Evolutionary conservation across 2,113 vertebrate genomes (phyloP).

Genomic region (Dipodomys ordii): DNA sequence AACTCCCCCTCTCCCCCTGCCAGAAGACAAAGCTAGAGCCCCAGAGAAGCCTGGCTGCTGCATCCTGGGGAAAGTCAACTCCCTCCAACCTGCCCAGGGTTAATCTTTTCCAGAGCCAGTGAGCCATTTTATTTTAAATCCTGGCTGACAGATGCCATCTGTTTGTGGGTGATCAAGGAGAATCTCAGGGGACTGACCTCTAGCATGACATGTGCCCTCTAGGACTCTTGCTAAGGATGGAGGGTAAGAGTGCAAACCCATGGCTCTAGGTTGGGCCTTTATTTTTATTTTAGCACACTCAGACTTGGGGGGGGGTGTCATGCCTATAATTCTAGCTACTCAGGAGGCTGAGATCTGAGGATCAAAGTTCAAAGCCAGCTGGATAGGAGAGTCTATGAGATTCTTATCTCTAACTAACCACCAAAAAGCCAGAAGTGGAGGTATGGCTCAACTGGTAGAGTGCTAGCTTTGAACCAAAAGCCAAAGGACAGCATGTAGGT

Average conservation of each 20-base stretch:
- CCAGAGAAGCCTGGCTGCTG: not conserved
- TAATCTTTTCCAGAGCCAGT: not conserved
- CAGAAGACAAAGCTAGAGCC: not conserved
- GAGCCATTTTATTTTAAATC: not conserved
- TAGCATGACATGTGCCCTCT: rapidly evolving
- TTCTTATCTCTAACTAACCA: no score
- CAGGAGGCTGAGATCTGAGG: no score
- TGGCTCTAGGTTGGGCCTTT: not conserved
- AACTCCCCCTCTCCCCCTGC: not conserved
- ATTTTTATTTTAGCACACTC: no score
- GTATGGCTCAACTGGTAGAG: no score
- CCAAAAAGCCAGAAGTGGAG: no score
- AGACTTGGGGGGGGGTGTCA: no score
- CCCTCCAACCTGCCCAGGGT: not conserved
- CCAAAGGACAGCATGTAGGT: no score
- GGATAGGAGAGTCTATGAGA: no score
- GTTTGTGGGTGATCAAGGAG: not conserved
- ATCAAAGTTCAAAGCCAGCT: no score
- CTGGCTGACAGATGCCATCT: not conserved
- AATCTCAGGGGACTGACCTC: no score
- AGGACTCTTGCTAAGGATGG: not conserved
- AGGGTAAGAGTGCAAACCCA: not conserved
- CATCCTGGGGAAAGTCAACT: not conserved
- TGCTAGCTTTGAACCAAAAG: no score
- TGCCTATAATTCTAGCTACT: no score